Evolutionary conservation across 37 sponge, comb jelly and placozoan genomes (phyloP).

Genomic region (Geodia barretti): DNA sequence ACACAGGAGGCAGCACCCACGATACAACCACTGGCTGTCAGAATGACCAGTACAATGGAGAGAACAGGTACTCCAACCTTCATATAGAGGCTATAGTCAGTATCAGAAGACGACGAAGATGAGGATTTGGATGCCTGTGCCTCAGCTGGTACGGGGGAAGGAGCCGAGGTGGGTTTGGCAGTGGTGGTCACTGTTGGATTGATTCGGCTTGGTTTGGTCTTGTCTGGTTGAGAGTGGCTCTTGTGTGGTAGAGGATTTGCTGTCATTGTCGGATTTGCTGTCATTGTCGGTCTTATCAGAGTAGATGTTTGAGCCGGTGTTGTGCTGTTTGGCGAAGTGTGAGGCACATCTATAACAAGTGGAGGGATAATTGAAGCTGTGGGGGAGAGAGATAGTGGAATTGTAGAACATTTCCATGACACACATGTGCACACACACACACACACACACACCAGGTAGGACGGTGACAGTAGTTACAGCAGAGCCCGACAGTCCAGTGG

Average conservation of each 20-base stretch:
- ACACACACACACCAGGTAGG: slow-evolving; percentile 1
- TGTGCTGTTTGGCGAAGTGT: too few relatives aligned
- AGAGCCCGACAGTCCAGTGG: not conserved
- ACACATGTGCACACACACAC: not conserved
- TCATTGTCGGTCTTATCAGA: too few relatives aligned
- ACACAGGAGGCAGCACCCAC: not conserved
- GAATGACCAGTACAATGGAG: not conserved
- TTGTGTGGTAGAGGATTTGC: not conserved
- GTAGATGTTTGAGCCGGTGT: not conserved
- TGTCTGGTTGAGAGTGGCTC: not conserved
- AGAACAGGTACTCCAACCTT: not conserved
- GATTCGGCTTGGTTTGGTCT: not conserved
- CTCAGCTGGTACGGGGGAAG: not conserved
- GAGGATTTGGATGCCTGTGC: not conserved
- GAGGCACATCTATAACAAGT: too few relatives aligned
- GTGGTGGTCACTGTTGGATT: not conserved
- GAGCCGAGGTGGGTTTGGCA: not conserved
- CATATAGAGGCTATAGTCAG: not conserved
- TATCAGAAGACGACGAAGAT: too few relatives aligned
- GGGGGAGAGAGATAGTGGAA: not conserved
- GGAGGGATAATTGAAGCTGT: too few relatives aligned
- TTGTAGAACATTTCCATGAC: not conserved
- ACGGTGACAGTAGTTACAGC: not conserved
- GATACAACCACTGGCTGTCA: not conserved
- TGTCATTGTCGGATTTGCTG: too few relatives aligned